Evolutionary conservation across 1,140 invertebrate genomes (phyloP).

Genomic region (Psilanteris sp.): DNA sequence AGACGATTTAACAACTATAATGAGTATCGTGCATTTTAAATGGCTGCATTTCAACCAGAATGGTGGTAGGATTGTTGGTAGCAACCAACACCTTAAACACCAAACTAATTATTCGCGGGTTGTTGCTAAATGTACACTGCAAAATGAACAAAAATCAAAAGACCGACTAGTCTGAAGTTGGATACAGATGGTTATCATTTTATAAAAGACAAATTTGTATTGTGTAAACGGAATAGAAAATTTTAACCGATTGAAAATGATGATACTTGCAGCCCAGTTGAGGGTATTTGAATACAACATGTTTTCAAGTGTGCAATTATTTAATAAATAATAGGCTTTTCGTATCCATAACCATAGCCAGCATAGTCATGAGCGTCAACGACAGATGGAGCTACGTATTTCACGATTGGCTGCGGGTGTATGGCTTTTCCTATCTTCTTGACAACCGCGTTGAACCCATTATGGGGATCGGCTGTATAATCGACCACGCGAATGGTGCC

Average conservation of each 20-base stretch:
- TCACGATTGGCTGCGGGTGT: conserved; percentile 69
- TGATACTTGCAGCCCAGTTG: too few species aligned
- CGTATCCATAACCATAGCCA: conserved; percentile 53
- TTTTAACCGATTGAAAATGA: too few species aligned
- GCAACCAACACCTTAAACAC: conserved; percentile 4
- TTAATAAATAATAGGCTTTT: conserved; percentile 46
- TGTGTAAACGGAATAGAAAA: too few species aligned
- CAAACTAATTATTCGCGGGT: too few species aligned
- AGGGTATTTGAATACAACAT: too few species aligned
- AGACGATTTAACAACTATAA: conserved; percentile 31
- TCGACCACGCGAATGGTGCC: conserved; percentile 77
- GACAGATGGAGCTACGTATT: conserved; percentile 61
- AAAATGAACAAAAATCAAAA: too few species aligned
- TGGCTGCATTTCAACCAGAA: conserved; percentile 29
- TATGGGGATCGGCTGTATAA: conserved; percentile 78
- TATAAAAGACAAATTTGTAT: too few species aligned
- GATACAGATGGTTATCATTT: too few species aligned
- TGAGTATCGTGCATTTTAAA: conserved; percentile 38
- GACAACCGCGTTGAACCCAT: conserved; percentile 78
- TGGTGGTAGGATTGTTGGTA: conserved; percentile 7
- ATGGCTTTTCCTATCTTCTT: conserved; percentile 75
- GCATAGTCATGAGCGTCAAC: conserved; percentile 47
- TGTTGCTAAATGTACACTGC: too few species aligned
- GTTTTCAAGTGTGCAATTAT: too few species aligned
- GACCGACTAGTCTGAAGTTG: too few species aligned